Percentiles rank a stretch among this genome's conserved stretches.
phyloP scores from a whole-genome alignment of 2,113 vertebrate species.

The Peromyscus polionotus region DNA sequence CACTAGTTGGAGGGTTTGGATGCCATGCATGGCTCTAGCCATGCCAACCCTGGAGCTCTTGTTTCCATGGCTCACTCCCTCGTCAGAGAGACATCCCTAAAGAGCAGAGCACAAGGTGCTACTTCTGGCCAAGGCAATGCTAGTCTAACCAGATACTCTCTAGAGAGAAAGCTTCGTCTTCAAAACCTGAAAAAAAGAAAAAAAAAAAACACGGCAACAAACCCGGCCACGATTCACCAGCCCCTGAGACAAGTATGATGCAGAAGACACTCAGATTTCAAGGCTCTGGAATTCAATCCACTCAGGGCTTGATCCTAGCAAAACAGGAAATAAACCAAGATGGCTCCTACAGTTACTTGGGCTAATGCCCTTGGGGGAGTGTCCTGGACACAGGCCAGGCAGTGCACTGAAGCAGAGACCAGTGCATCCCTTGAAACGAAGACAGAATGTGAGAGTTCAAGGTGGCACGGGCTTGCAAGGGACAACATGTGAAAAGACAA shows the following conservation, averaged over 20 bases:
- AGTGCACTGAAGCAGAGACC: not conserved
- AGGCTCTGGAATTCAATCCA: not conserved
- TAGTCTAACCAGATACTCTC: not conserved
- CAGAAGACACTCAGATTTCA: not conserved
- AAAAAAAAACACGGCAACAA: not conserved
- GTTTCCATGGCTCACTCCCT: not conserved
- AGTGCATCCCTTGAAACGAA: not conserved
- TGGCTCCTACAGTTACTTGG: not conserved
- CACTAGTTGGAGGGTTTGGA: not conserved
- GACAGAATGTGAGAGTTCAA: not conserved
- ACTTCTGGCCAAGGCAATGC: not conserved
- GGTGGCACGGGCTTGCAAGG: not conserved
- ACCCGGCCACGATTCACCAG: not conserved
- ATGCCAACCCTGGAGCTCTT: not conserved
- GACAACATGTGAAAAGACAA: not conserved
- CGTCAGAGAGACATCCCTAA: not conserved
- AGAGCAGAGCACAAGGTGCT: not conserved
- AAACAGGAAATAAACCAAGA: not conserved
- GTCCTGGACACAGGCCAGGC: not conserved
- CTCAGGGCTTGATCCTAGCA: not conserved
- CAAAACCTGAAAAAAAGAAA: not conserved
- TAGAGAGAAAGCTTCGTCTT: not conserved
- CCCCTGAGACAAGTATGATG: not conserved
- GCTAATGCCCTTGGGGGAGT: not conserved
- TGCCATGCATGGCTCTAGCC: not conserved